phyloP scores from a whole-genome alignment of 2,888 invertebrate genomes.

The Stenodema calcarata region DNA sequence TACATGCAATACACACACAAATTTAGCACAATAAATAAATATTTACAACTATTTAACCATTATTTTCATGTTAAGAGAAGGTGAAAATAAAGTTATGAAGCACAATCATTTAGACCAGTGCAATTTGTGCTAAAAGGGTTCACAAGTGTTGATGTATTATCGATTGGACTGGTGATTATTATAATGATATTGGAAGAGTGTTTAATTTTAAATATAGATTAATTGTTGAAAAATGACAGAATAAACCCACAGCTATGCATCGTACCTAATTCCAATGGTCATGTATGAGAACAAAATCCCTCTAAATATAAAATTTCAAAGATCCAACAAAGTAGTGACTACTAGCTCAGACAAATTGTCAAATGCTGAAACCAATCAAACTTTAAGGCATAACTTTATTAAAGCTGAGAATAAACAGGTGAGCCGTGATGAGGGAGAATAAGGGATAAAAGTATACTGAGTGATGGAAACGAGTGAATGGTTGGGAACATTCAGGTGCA shows the following conservation, averaged over 20 bases:
- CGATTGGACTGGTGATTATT: neutral
- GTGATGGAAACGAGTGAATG: neutral
- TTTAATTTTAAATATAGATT: neutral
- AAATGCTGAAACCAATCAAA: neutral
- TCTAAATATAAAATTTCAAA: neutral
- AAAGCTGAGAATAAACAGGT: neutral
- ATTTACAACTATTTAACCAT: conserved; percentile 47
- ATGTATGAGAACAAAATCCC: neutral
- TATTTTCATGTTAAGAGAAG: neutral
- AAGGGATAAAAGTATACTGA: neutral
- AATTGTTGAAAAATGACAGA: neutral
- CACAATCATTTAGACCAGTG: neutral
- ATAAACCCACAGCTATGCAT: no score
- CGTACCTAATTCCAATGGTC: neutral
- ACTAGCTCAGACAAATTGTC: neutral
- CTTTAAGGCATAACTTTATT: neutral
- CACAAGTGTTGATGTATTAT: neutral
- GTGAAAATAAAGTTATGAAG: neutral
- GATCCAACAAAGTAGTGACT: neutral
- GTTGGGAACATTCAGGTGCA: neutral
- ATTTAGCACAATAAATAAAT: conserved; percentile 49
- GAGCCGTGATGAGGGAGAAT: neutral
- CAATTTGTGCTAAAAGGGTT: neutral
- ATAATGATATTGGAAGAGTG: neutral
- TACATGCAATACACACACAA: conserved; percentile 50